phyloP scores from a whole-genome alignment of 92 coral and sea anemone genomes.

The Hydrozoanthus gracilis region DNA sequence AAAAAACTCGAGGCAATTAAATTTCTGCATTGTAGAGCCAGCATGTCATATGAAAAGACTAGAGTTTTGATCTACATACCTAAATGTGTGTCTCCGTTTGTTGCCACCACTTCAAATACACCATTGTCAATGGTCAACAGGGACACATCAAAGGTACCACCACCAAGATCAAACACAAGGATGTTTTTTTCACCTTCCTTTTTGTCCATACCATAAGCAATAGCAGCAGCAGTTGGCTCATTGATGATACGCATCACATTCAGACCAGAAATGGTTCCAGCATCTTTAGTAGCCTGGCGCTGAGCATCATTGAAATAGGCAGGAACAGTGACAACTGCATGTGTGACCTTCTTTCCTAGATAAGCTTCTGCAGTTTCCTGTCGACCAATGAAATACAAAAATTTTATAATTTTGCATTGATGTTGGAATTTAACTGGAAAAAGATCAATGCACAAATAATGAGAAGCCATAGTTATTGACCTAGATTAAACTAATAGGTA shows the following conservation, averaged over 20 bases:
- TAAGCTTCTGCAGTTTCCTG: slow-evolving; percentile 99
- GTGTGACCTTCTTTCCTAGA: slow-evolving; percentile 97
- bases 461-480: no score
- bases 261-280: slow-evolving; percentile 94
- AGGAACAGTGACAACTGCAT: slow-evolving; percentile 99
- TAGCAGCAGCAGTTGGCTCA: slow-evolving; percentile 99
- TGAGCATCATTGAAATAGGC: slow-evolving; percentile 99
- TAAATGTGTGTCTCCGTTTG: slow-evolving; percentile 99
- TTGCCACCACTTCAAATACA: slow-evolving; percentile 95
- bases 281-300: slow-evolving; percentile 98
- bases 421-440: no score
- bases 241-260: slow-evolving; percentile 96
- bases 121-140: slow-evolving; percentile 97
- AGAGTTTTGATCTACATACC: slow-evolving; percentile 65
- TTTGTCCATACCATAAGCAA: slow-evolving; percentile 98
- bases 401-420: no score
- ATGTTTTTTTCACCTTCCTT: slow-evolving; percentile 98
- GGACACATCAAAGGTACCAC: slow-evolving; percentile 98
- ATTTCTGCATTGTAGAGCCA: background rate
- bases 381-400: background rate
- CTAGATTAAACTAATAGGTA: no score
- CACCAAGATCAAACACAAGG: slow-evolving; percentile 97
- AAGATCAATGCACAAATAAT: no score
- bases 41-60: no score
- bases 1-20: background rate